Evolutionary conservation across 2,113 vertebrate species (phyloP).

Genomic region (Halcyon senegalensis): DNA sequence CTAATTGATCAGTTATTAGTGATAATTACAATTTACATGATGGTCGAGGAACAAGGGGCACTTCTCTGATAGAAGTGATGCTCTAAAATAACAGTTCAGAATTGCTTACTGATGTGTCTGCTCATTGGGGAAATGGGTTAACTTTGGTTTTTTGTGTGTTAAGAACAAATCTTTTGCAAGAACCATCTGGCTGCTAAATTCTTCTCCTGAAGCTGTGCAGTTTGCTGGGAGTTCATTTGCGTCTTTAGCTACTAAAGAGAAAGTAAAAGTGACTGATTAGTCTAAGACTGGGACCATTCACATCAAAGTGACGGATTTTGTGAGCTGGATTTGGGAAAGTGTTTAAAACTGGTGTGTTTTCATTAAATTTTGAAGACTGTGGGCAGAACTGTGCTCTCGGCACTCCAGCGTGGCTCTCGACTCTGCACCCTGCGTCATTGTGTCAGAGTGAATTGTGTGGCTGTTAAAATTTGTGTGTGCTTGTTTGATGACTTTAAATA

Average conservation of each 20-base stretch:
- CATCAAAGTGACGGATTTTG: constrained; percentile 63
- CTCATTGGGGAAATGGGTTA: background rate
- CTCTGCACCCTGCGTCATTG: background rate
- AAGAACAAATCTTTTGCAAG: constrained; percentile 30
- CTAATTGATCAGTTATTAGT: constrained; percentile 17
- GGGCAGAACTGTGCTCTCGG: background rate
- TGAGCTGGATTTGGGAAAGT: constrained; percentile 37
- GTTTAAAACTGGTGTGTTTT: constrained; percentile 48
- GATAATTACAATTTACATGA: background rate
- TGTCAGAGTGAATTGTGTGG: constrained; percentile 36
- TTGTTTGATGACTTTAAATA: constrained; percentile 42
- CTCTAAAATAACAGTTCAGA: background rate
- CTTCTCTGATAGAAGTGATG: background rate
- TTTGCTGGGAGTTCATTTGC: constrained; percentile 64
- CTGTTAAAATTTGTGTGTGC: constrained; percentile 7
- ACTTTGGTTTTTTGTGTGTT: background rate
- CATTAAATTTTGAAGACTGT: constrained; percentile 37
- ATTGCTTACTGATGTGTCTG: background rate
- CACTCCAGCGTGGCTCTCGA: background rate
- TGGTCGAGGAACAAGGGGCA: background rate
- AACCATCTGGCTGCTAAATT: constrained; percentile 60
- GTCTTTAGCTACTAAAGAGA: constrained; percentile 52
- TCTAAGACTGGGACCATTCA: constrained; percentile 29
- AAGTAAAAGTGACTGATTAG: constrained; percentile 66
- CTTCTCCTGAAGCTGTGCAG: constrained; percentile 33